phyloP scores from a whole-genome alignment of 2,113 vertebrate genomes.

The Lepisosteus oculatus region DNA sequence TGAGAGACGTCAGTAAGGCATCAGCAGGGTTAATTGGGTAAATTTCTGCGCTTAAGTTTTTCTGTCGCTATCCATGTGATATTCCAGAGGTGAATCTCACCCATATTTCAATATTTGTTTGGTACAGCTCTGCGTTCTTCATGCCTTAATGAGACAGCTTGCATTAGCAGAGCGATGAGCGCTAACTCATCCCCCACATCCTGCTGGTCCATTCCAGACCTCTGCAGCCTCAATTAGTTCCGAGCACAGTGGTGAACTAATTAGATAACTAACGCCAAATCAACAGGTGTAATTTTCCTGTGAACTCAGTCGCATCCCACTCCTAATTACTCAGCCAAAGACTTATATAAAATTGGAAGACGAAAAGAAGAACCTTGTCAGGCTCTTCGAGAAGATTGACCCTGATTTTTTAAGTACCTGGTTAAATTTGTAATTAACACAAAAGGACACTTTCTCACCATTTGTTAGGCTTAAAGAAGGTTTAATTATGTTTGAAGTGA shows the following conservation, averaged over 20 bases:
- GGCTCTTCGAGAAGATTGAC: background rate
- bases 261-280: constrained; percentile 52
- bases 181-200: too few species aligned
- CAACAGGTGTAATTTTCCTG: constrained; percentile 52
- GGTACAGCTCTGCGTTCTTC: too few species aligned
- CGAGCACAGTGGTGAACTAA: constrained; percentile 64
- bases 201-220: background rate
- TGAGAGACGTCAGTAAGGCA: too few species aligned
- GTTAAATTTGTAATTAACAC: background rate
- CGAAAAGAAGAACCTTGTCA: background rate
- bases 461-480: background rate
- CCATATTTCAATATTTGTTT: too few species aligned
- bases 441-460: background rate
- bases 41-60: too few species aligned
- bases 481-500: constrained; percentile 10
- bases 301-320: constrained; percentile 4
- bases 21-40: too few species aligned
- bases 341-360: background rate
- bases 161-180: too few species aligned
- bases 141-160: too few species aligned
- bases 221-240: constrained; percentile 47
- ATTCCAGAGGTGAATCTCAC: too few species aligned
- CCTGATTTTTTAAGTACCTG: constrained; percentile 7
- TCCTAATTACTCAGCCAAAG: background rate
- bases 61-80: too few species aligned